Base-by-base conservation (phyloP, 2,797 vertebrate genomes). In the Centropyge bicolor region DNA sequence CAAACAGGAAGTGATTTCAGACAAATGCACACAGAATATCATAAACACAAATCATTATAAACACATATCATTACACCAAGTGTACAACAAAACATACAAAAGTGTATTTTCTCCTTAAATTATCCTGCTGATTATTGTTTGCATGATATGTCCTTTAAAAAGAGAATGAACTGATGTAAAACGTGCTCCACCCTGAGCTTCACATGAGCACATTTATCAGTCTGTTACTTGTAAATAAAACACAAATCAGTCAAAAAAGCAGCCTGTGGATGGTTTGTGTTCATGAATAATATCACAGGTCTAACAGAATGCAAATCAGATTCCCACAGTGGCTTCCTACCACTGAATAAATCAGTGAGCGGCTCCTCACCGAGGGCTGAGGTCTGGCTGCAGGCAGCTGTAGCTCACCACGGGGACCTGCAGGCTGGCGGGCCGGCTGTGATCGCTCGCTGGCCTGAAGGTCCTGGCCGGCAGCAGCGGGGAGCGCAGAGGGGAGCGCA, bases 401-500 rank as follows among this genome's bases (percentile, higher is more conserved):
- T 95, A 95, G 91, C 94, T 95, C 84, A 95, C 90, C 63, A 82
- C 89, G 0, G 96, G 96, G 66, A 96, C 94, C 82, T 95, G 95
- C 82, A 96, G 93, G 49, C 92, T 94, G 76, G 91, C 22, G 3
- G 95, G 94, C 38, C 93, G 92, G 8, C 5, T 6, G 46, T 52
- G 86, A 6, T 94, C 92, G 0, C 82, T 82, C 1, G 83, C 40
- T 0, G 85, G 80, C 13, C 94, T 92, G 79, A 95, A 93, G 55
- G 92, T 84, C 6, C 95, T 88, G 0, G 94, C 89, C 0, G 95
- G 91, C n/a, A 96, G 89, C 13, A 95, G 91, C 0, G 86, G 94
- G 3, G 97, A 94, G 5, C 91, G 89, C 31, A 96, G 86, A 45
- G 95, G 95, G 11, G 95, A 96, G 36, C 95, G 92, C 74, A 95